These are phyloP conservation scores for Gnatocerus cornutus DNA, from an alignment of 2,888 invertebrate genomes.

Conservation along the genomic window DNA sequence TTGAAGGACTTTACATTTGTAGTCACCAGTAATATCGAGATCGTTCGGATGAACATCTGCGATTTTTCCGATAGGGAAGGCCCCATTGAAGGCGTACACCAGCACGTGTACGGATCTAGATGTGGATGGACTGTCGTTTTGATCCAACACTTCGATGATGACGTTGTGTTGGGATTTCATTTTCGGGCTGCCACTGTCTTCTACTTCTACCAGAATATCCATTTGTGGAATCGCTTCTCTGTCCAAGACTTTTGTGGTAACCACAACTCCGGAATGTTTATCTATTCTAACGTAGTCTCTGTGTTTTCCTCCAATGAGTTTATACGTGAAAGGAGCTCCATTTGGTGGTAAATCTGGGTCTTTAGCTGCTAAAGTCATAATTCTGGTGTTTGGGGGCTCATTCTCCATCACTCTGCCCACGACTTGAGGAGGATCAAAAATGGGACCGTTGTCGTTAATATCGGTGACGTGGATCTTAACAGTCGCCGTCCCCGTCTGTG, in stretches of 20 bases:
- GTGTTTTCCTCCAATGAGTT: slow-evolving; percentile 85
- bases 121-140: slow-evolving; percentile 93
- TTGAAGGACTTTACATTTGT: slow-evolving; percentile 86
- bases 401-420: slow-evolving; percentile 90
- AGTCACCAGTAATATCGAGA: slow-evolving; percentile 91
- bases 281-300: slow-evolving; percentile 85
- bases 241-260: slow-evolving; percentile 86
- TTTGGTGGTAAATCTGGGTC: slow-evolving; percentile 94
- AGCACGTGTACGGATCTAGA: slow-evolving; percentile 87
- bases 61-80: slow-evolving; percentile 86
- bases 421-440: slow-evolving; percentile 82
- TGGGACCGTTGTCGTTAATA: slow-evolving; percentile 95
- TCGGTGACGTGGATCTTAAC: slow-evolving; percentile 88
- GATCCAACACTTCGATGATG: slow-evolving; percentile 84
- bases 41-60: slow-evolving; percentile 95
- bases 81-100: slow-evolving; percentile 84
- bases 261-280: slow-evolving; percentile 85
- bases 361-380: slow-evolving; percentile 88
- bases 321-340: slow-evolving; percentile 91
- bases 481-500: slow-evolving; percentile 92
- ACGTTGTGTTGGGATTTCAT: slow-evolving; percentile 88
- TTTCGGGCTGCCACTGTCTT: slow-evolving; percentile 89
- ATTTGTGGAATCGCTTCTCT: slow-evolving; percentile 86
- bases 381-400: slow-evolving; percentile 86
- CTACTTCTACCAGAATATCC: slow-evolving; percentile 86